phyloP scores from a whole-genome alignment of 2,888 invertebrate genomes.

The Agrypnus murinus region DNA sequence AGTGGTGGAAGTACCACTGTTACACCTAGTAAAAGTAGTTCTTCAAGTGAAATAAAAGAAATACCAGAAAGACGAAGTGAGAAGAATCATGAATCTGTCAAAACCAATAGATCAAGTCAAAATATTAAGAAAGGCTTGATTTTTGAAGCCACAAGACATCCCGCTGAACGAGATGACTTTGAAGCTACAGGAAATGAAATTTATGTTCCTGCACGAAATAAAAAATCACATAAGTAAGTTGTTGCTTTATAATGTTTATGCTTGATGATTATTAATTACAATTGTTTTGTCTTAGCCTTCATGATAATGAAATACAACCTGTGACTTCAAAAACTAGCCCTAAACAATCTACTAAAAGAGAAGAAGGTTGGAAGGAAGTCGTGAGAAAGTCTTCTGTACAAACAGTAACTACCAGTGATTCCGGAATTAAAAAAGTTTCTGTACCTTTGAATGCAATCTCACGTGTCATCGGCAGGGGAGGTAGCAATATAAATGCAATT shows the following conservation, averaged over 20 bases:
- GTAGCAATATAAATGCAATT: constrained; percentile 98
- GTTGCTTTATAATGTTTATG: constrained; percentile 5
- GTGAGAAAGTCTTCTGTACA: constrained; percentile 87
- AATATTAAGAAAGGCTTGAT: constrained; percentile 74
- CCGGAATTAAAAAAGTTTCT: constrained; percentile 91
- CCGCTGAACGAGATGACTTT: constrained; percentile 83
- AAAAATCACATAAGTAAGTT: constrained; percentile 61
- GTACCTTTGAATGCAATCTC: constrained; percentile 97
- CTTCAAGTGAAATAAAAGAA: constrained; percentile 50
- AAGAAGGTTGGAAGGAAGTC: constrained; percentile 99
- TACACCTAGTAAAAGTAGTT: constrained; percentile 44
- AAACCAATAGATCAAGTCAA: constrained; percentile 46
- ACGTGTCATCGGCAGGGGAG: constrained; percentile 97
- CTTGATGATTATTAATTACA: no score
- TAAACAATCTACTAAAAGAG: constrained; percentile 80
- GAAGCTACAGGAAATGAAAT: constrained; percentile 81
- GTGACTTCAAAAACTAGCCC: constrained; percentile 76
- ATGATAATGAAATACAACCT: constrained; percentile 49
- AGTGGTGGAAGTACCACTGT: constrained; percentile 40
- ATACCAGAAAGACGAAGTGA: constrained; percentile 49
- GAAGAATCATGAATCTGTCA: constrained; percentile 46
- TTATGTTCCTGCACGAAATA: constrained; percentile 69
- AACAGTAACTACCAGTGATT: constrained; percentile 64
- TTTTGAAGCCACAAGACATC: constrained; percentile 81
- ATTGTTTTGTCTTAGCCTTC: constrained; percentile 44